phyloP scores from a whole-genome alignment of 1,140 invertebrate genomes.

The Drosophila repleta region DNA sequence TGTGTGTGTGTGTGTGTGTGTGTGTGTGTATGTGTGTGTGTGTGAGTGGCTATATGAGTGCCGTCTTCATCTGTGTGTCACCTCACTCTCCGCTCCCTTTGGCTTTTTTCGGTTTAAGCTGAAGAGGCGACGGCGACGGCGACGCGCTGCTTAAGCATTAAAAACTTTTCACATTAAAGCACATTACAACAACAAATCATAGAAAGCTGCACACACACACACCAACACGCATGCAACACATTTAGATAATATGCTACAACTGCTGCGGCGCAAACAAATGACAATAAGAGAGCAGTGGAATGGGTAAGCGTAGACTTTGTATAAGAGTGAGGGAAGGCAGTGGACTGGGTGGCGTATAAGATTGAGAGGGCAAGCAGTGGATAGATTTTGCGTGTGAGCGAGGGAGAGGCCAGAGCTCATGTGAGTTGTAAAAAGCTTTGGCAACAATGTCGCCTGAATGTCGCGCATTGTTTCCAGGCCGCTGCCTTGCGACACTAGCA shows the following conservation, averaged over 20 bases:
- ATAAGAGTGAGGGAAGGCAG: not conserved
- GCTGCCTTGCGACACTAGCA: slow-evolving; percentile 68
- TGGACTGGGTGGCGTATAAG: not conserved
- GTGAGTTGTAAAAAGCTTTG: slow-evolving; percentile 81
- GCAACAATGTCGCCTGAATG: slow-evolving; percentile 81
- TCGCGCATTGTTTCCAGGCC: slow-evolving; percentile 80
- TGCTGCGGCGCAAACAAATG: slow-evolving; percentile 77
- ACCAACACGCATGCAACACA: slow-evolving; percentile 76
- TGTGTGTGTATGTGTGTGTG: slow-evolving; percentile 22
- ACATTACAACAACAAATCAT: slow-evolving; percentile 82
- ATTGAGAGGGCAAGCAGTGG: not conserved
- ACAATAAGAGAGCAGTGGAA: slow-evolving; percentile 40
- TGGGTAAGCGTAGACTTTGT: not conserved
- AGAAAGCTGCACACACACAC: slow-evolving; percentile 48
- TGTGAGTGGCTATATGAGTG: slow-evolving; percentile 36
- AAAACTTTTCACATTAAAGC: slow-evolving; percentile 82
- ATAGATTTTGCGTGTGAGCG: not conserved
- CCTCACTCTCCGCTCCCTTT: not conserved
- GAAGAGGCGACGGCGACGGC: slow-evolving; percentile 18
- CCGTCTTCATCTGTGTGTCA: slow-evolving; percentile 22
- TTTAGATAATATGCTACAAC: slow-evolving; percentile 82
- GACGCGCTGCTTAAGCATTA: slow-evolving; percentile 75
- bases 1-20: slow-evolving; percentile 25
- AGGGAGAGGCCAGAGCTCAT: slow-evolving; percentile 56
- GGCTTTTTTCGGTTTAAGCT: slow-evolving; percentile 37